phyloP scores from a whole-genome alignment of 2,113 vertebrate genomes.

The Tichodroma muraria region DNA sequence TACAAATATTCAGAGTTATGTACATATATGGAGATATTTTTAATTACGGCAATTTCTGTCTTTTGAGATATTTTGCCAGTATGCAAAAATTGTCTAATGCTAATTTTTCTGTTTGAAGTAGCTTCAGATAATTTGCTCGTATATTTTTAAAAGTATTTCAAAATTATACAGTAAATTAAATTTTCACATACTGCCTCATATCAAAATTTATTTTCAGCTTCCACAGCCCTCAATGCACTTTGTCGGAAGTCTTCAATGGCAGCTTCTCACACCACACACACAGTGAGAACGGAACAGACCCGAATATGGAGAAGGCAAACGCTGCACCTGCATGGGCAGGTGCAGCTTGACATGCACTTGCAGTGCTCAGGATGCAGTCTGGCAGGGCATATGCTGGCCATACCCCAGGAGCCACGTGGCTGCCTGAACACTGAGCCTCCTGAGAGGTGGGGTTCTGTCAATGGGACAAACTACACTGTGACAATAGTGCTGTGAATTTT shows the following conservation, averaged over 20 bases:
- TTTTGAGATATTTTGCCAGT: background rate
- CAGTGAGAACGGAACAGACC: background rate
- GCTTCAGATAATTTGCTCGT: background rate
- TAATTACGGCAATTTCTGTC: background rate
- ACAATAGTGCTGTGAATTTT: background rate
- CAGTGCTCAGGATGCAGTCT: background rate
- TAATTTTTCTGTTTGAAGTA: background rate
- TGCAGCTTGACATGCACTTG: background rate
- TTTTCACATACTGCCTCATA: background rate
- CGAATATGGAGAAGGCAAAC: background rate
- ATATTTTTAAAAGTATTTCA: background rate
- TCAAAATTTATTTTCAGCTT: background rate
- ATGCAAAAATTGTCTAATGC: background rate
- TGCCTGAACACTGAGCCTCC: background rate
- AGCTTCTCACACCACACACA: background rate
- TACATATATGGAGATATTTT: background rate
- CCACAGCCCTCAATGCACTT: fast-evolving
- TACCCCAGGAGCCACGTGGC: background rate
- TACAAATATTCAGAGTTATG: background rate
- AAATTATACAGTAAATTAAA: background rate
- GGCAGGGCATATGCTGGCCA: background rate
- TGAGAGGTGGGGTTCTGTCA: background rate
- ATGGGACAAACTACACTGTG: background rate
- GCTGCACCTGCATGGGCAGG: background rate
- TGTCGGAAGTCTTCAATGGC: background rate